Conservation (phyloP, 1,140 invertebrate genomes). For the Procambarus virginalis region DNA sequence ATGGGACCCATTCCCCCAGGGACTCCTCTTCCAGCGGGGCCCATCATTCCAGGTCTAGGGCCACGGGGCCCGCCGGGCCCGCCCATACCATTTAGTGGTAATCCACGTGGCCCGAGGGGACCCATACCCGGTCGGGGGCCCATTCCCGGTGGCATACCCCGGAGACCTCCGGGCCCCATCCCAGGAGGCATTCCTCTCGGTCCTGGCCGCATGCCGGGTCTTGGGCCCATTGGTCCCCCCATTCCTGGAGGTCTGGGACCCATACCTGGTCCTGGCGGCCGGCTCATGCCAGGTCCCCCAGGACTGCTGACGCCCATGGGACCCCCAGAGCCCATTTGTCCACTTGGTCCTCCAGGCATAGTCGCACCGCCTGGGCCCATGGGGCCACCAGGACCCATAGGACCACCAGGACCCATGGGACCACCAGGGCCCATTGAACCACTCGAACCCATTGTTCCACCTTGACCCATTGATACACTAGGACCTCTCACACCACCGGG, state of each 20-base stretch:
- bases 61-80: constrained; percentile 55
- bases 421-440: constrained; percentile 24
- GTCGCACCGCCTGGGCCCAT: constrained; percentile 19
- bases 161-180: constrained; percentile 46
- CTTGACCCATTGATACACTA: constrained; percentile 29
- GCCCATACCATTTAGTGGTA: constrained; percentile 59
- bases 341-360: constrained; percentile 28
- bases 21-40: constrained; percentile 11
- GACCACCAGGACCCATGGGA: constrained; percentile 33
- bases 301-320: constrained; percentile 28
- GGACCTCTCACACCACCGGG: constrained; percentile 9
- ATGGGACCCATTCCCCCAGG: too few species aligned
- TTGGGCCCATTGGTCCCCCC: constrained; percentile 50
- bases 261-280: constrained; percentile 47
- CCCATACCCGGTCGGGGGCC: constrained; percentile 57
- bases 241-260: constrained; percentile 47
- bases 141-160: constrained; percentile 59
- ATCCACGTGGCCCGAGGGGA: constrained; percentile 59
- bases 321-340: background rate
- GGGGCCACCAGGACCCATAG: constrained; percentile 49
- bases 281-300: constrained; percentile 45
- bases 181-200: constrained; percentile 60
- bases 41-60: constrained; percentile 56
- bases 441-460: constrained; percentile 51
- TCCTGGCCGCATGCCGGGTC: constrained; percentile 44